phyloP scores from a whole-genome alignment of 35 echinoderm and acorn worm genomes.

The Heliocidaris erythrogramma region DNA sequence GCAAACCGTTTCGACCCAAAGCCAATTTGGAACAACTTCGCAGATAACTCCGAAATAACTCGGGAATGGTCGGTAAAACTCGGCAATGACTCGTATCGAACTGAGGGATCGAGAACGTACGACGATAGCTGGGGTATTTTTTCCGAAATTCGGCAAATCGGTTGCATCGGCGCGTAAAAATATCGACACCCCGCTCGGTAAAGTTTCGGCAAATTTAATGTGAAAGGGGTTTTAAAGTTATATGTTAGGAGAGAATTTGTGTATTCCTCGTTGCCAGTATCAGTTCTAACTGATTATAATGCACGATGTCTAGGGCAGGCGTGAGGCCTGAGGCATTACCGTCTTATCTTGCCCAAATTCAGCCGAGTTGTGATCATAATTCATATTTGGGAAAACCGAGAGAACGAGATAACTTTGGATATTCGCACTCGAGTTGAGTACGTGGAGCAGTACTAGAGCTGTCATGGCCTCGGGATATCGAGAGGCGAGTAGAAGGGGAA shows the following conservation, averaged over 20 bases:
- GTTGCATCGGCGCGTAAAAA: too few species aligned
- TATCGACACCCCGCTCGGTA: too few species aligned
- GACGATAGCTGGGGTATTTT: too few species aligned
- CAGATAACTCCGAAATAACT: too few species aligned
- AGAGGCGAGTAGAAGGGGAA: neutral
- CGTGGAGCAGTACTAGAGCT: neutral
- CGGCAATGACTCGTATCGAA: too few species aligned
- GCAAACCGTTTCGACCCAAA: too few species aligned
- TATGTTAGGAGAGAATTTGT: neutral
- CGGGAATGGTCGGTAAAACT: too few species aligned
- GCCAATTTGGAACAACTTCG: too few species aligned
- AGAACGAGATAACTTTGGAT: conserved; percentile 26
- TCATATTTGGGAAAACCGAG: conserved; percentile 4
- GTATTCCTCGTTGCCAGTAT: neutral
- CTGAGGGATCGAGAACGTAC: too few species aligned
- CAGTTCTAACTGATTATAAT: conserved; percentile 1
- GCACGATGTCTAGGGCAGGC: neutral
- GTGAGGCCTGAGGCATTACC: neutral
- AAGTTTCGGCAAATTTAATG: too few species aligned
- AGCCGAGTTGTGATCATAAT: conserved; percentile 23
- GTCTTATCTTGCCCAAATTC: conserved; percentile 29
- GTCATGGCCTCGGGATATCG: neutral
- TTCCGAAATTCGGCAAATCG: too few species aligned
- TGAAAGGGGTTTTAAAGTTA: neutral
- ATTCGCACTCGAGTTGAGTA: conserved; percentile 18